Conservation (phyloP, 1,140 invertebrate species). For the Araneus ventricosus region DNA sequence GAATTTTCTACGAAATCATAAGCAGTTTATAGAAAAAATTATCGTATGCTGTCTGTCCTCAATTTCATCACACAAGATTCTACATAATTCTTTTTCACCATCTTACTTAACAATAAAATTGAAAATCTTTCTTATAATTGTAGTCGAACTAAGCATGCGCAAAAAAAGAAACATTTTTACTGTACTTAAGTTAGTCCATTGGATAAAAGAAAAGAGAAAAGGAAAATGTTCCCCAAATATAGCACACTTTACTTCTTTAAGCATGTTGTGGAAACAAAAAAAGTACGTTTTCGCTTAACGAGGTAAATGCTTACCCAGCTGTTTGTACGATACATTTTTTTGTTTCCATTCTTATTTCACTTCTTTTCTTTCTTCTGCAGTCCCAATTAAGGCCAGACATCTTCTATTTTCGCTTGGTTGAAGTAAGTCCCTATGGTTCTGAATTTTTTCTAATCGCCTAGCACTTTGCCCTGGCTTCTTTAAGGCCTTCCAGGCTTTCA, state of each 20-base stretch:
- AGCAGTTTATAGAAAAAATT: too few species aligned
- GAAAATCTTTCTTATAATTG: too few species aligned
- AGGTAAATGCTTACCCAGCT: conserved; percentile 61
- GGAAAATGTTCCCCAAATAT: neutral
- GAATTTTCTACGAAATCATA: too few species aligned
- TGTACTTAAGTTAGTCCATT: neutral
- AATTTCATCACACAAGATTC: too few species aligned
- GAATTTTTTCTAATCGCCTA: neutral
- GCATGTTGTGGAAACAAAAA: neutral
- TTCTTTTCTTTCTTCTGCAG: neutral
- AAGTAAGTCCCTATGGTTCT: conserved; percentile 34
- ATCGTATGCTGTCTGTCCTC: too few species aligned
- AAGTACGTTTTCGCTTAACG: conserved; percentile 33
- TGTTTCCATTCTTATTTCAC: conserved; percentile 11
- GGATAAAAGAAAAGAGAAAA: neutral
- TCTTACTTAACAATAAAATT: too few species aligned
- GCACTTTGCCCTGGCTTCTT: neutral
- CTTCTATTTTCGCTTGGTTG: conserved; percentile 57
- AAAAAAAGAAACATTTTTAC: neutral
- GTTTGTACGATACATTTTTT: conserved; percentile 32
- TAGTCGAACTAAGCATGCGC: too few species aligned
- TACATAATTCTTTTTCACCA: too few species aligned
- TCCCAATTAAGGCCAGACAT: conserved; percentile 64
- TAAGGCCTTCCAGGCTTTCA: neutral
- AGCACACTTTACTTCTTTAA: neutral